Base-by-base conservation (phyloP, 2,113 vertebrate genomes). In the Pteropus alecto region DNA sequence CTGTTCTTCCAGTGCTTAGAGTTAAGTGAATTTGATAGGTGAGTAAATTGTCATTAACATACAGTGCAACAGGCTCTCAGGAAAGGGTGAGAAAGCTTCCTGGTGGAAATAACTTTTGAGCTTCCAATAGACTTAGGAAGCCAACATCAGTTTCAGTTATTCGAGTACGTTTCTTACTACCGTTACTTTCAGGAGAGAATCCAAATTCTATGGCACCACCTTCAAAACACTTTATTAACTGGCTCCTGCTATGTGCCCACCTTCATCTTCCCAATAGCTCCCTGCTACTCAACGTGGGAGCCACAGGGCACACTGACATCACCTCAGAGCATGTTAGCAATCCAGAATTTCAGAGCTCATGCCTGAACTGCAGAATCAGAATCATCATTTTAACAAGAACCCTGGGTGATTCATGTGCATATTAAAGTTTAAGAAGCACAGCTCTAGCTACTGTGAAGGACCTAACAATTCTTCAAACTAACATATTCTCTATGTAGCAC, bases 131-230 rank as follows among this genome's bases (percentile, higher is more conserved):
- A 51, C 15, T 85, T 51, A 84, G 79, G 60, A 78, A 83, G 33
- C 26, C 84, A 24, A 26, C 16, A 14, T 68, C 35, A 43, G 46
- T 79, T 24, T 41, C 18, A 48, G 60, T 78, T 60, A 51, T 56
- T 65, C 51, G 65, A 30, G 46, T 30, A 26, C 51, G 51, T 33
- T 63, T 58, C 5, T 68, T 77, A 81, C 2, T 67, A 61, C 38
- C 38, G 14, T 54, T 67, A 51, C 51, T 93, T 83, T 58, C 48
- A 51, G n/a, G 74, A 96, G 43, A 71, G 38, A 61, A 65, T 65
- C 73, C 28, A 46, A 58, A 70, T 65, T 84, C 51, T 33, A 22
- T 5, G 70, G 41, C 38, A 15, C 46, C n/a, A 18, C 24, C 19
- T 77, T 65, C 48, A 63, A 60, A 77, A 78, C n/a, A 51, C 43